Base-by-base conservation (phyloP, 2,797 vertebrate genomes). In the Luscinia luscinia region DNA sequence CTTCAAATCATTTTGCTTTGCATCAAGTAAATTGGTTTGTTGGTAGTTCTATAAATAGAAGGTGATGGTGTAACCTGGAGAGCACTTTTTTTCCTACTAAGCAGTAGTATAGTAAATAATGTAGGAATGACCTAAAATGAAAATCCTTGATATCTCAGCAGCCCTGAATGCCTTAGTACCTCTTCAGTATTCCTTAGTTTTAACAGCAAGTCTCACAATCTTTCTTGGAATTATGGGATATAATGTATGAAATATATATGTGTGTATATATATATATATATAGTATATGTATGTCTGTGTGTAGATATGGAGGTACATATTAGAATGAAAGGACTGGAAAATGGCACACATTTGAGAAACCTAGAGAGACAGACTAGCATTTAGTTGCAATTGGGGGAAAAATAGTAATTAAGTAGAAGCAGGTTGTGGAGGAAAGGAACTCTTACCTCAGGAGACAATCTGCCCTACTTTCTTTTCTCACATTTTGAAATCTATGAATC, bases 391-490 rank as follows among this genome's bases (percentile, higher is more conserved):
- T 0, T 55, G 62, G 32, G 61, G 45, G 52, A 49, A 76, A 92
- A 68, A 20, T n/a, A 92, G 40, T 89, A 92, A 96, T 92, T 92
- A 93, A 89, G 38, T 64, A 55, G 62, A 66, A 87, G 45, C 0
- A 12, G 46, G 23, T 62, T 64, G 54, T 64, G 34, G 62, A 85
- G 26, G 13, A 52, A 89, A 88, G 24, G 55, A 81, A 54, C 43
- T 94, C 30, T 79, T 92, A 81, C 58, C 92, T 78, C 92, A 57
- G 94, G 96, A 94, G 92, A 91, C 58, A 69, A 41, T 69, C 58
- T 96, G 91, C 46, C 92, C 94, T 95, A 95, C 82, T 96, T 96
- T 92, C 70, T 73, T 90, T 95, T 88, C 87, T 93, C 84, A 76
- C 89, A 75, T 92, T 95, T 87, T 85, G 73, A 91, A 91, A 92